Base-by-base conservation (phyloP, 2,797 vertebrate genomes). In the Pseudomugil tenellus region DNA sequence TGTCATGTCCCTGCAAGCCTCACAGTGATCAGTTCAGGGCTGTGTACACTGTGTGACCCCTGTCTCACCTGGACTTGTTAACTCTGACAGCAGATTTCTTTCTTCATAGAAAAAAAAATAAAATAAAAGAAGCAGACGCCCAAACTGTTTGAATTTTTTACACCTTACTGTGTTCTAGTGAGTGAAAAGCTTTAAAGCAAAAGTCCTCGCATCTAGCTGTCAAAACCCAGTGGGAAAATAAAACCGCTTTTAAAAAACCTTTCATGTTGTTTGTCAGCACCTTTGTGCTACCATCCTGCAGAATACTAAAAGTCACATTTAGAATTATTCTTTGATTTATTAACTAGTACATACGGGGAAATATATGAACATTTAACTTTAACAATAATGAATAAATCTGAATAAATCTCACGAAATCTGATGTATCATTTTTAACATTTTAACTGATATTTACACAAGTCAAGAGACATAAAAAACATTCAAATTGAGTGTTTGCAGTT, bases 11-110 rank as follows among this genome's bases (percentile, higher is more conserved):
- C 58, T 16, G 59, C 80, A 67, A 34, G 41, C 67, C 71, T 64
- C 64, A 63, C 73, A 68, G 55, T 41, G 53, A 3, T 23, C n/a
- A 64, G 68, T 62, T 29, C 54, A 19, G 35, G 53, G 31, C 41
- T 75, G 74, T 67, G 67, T 49, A 39, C 69, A 19, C 61, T 64
- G 70, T 29, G 46, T 58, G 71, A 79, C 70, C 70, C 35, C 77
- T 64, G 62, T 83, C 77, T 75, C 76, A 79, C 66, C 57, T 39
- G 43, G 61, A 56, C 59, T 79, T 76, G 61, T 76, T 81, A 82
- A 83, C 81, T 63, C 67, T 84, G 75, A 66, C 17, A 43, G 63
- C 53, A 56, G 59, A 55, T 72, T 60, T 25, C 71, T 34, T 37
- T 65, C 49, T 58, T 72, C 60, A 52, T 57, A 72, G 80, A 64